Evolutionary conservation across 2,113 vertebrate species (phyloP), one percentile per base, ranked within the genome.

Genomic region (Hemicordylus capensis): DNA sequence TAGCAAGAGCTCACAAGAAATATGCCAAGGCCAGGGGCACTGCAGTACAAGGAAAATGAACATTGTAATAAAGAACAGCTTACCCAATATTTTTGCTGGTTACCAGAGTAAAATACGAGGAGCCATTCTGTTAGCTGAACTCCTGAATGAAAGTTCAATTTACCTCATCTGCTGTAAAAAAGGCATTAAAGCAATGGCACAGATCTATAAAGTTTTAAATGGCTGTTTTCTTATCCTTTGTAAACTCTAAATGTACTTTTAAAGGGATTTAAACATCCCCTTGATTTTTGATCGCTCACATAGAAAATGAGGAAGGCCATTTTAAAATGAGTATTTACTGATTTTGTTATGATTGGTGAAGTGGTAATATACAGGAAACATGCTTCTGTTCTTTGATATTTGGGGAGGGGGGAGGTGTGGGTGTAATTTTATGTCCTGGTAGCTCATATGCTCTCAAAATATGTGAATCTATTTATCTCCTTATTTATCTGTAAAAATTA

Each of bases 61-160:
- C 86, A 91, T 92, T 94, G 89, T 90, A 91, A 94, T 94, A 95
- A 93, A 88, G 82, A 93, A 94, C 85, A 92, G 75, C 86, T 85
- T 91, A 89, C 48, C 80, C 82, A 92, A 84, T 90, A 87, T 74
- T 95, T 94, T 89, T 56, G 0, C 77, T 81, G 84, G 84, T 94
- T 94, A 91, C 84, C 91, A 83, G 59, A 85, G 64, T 93, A 92
- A 95, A 94, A 94, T 89, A 93, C 85, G 70, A 83, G 44, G 3
- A 94, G 81, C 39, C n/a, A 85, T 94, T 95, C 91, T 91, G 64
- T 90, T 92, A 58, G 39, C 48, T 85, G 85, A 87, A 90, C 42
- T 39, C 22, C 67, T 92, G 89, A 92, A 90, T 86, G 82, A 89
- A 93, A 91, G 88, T 91, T 89, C 85, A 91, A 84, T 89, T 93